Conservation (phyloP, 2,113 vertebrate species). For the Amphilophus citrinellus region DNA sequence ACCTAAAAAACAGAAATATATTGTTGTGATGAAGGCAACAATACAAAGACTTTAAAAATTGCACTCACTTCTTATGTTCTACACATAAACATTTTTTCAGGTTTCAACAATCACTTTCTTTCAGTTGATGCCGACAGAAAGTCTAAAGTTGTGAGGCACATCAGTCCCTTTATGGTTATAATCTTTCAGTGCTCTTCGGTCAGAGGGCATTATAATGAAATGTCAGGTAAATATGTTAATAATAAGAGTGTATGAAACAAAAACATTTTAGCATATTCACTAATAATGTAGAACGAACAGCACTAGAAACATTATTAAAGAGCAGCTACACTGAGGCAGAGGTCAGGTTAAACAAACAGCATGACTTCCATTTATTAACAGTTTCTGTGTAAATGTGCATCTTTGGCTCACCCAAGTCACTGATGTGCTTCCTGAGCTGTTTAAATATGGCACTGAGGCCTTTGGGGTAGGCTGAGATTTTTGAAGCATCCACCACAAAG, state of each 20-base stretch:
- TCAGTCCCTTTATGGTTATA: no score
- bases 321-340: background rate
- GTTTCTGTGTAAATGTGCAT: background rate
- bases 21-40: background rate
- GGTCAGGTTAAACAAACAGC: background rate
- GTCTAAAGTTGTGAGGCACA: no score
- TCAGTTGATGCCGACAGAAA: background rate
- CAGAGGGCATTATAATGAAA: no score
- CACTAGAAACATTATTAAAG: background rate
- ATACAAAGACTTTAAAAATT: fast-evolving
- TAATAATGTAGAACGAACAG: background rate
- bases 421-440: slow-evolving; percentile 76
- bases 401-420: slow-evolving; percentile 75
- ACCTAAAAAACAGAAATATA: slow-evolving; percentile 54
- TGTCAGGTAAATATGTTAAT: no score
- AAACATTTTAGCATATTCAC: no score
- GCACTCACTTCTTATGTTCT: fast-evolving
- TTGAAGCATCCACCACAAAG: slow-evolving; percentile 74
- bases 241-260: no score
- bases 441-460: slow-evolving; percentile 61
- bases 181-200: no score
- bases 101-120: background rate
- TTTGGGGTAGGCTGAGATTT: slow-evolving; percentile 61
- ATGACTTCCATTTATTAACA: background rate
- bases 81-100: fast-evolving